Evolutionary conservation across 2,888 invertebrate genomes (phyloP), one percentile per base, ranked within the genome.

Genomic region (Spisula solida): DNA sequence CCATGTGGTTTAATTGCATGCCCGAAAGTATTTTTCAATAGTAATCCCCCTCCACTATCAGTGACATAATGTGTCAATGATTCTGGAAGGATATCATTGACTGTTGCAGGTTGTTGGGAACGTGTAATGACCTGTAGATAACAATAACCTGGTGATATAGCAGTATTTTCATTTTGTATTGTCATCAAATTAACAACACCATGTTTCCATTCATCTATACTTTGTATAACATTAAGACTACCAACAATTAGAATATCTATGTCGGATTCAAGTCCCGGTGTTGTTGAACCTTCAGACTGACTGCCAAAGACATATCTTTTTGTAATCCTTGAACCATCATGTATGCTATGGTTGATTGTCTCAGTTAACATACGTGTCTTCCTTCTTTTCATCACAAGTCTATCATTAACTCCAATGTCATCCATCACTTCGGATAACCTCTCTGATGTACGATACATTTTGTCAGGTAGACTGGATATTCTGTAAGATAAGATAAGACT

Each of bases 131-230:
- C 25, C 29, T 81, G 81, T 14, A 81, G 51, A 29, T 51, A n/a
- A 81, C 81, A 81, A 25, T 81, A 81, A 51, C 81, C 81, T 51
- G 81, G 51, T n/a, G 81, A 51, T 25, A 51, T 41, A 12, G 10
- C n/a, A 8, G 48, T 29, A 81, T 81, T 51, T 51, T 81, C 51
- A 81, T 81, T 51, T 51, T 81, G 81, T n/a, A 81, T 51, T 29
- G 51, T 29, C 48, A 81, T 12, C 2, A 41, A 41, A 14, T 41
- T 10, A 25, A 51, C 18, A 25, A 51, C 51, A 1, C 81, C 81
- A 25, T 20, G 29, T 81, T 51, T 1, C 51, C 81, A 51, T 20
- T 81, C 81, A 25, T 10, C 29, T 5, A 48, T 18, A 25, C 25
- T 47, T 81, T 51, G 81, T 81, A 51, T 81, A 12, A n/a, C 16